phyloP scores from a whole-genome alignment of 2,797 vertebrate species.

The Dromococcyx pavoninus region DNA sequence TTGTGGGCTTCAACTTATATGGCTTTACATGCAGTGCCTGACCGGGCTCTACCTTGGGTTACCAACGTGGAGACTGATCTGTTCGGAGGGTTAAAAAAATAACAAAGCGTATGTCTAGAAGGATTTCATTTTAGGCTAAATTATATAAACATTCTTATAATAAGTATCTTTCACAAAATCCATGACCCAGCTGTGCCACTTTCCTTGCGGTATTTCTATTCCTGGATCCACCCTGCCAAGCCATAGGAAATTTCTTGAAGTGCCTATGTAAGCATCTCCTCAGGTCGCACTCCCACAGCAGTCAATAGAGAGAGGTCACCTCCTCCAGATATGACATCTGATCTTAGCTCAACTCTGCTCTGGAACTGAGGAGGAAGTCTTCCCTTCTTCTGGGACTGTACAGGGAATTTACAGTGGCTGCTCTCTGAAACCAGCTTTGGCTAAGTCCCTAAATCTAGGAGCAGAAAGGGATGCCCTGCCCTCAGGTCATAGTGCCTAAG shows the following conservation, averaged over 20 bases:
- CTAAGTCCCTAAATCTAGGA: not conserved
- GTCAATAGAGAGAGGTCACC: not conserved
- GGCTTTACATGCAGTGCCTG: not conserved
- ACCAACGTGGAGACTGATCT: not conserved
- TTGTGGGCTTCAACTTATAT: fast-evolving
- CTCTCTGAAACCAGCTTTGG: fast-evolving
- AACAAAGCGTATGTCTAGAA: not conserved
- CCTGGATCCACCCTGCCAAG: not conserved
- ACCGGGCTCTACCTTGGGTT: not conserved
- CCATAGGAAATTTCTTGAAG: not conserved
- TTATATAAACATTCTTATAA: conserved; percentile 34
- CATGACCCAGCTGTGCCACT: conserved; percentile 11
- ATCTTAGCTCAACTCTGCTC: not conserved
- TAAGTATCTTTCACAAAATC: conserved; percentile 43
- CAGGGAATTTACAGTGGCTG: not conserved
- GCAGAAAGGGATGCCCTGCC: not conserved
- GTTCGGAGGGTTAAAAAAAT: conserved; percentile 23
- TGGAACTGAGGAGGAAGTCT: not conserved
- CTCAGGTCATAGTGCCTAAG: not conserved
- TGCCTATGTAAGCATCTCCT: not conserved
- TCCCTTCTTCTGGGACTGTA: not conserved
- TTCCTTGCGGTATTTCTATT: not conserved
- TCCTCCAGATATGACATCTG: fast-evolving
- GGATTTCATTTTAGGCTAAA: conserved; percentile 5
- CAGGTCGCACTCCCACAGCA: not conserved